Conservation (phyloP, 2,888 invertebrate species). For the Euzophera pinguis region DNA sequence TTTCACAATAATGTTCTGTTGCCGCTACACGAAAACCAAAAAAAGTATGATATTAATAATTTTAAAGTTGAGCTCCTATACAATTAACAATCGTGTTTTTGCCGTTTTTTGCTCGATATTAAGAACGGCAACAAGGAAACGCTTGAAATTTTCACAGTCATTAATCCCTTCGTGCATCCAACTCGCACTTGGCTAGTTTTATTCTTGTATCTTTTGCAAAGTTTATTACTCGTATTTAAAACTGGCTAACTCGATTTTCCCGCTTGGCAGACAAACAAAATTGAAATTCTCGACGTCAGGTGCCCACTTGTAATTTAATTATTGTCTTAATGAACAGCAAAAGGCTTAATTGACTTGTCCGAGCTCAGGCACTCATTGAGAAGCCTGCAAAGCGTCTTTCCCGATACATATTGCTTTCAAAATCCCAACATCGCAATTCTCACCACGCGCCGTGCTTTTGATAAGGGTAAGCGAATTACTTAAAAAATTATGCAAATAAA, state of each 20-base stretch:
- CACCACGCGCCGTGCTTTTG: slow-evolving; percentile 36
- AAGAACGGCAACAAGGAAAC: no score
- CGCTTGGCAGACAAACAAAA: slow-evolving; percentile 9
- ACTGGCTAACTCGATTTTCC: neutral
- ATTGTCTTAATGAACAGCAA: slow-evolving; percentile 17
- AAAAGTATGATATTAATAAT: no score
- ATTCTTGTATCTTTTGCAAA: no score
- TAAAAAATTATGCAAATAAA: slow-evolving; percentile 39
- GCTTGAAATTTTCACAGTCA: no score
- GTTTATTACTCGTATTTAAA: neutral
- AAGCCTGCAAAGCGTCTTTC: slow-evolving; percentile 14
- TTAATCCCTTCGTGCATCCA: no score
- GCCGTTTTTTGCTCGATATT: no score
- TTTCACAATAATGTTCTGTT: no score
- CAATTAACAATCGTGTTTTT: no score
- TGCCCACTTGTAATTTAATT: slow-evolving; percentile 16
- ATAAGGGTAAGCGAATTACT: slow-evolving; percentile 47
- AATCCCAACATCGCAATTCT: slow-evolving; percentile 33
- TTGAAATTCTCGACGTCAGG: slow-evolving; percentile 12
- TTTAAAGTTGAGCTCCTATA: no score
- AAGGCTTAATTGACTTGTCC: slow-evolving; percentile 14
- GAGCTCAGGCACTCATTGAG: slow-evolving; percentile 10
- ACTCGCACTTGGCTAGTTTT: no score
- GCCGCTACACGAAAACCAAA: no score
- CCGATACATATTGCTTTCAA: slow-evolving; percentile 27